phyloP scores from a whole-genome alignment of 2,113 vertebrate genomes.

The Zapus hudsonius region DNA sequence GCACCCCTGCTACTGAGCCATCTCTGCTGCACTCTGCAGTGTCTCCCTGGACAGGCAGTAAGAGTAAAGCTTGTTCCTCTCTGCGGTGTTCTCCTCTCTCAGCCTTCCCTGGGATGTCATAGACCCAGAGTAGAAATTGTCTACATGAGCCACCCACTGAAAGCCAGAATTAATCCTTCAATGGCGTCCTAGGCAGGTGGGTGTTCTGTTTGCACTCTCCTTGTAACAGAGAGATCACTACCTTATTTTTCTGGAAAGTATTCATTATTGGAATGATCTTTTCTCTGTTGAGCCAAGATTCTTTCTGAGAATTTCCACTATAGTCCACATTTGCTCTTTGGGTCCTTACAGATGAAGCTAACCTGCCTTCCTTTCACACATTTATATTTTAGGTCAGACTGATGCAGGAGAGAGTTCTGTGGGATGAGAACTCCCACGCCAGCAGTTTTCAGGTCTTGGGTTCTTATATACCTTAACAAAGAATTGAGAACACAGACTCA shows the following conservation, averaged over 20 bases:
- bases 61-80: neutral
- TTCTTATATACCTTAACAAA: too few species aligned
- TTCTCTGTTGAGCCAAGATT: neutral
- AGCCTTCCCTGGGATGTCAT: neutral
- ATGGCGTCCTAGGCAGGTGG: slow-evolving; percentile 43
- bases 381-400: neutral
- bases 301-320: neutral
- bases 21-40: neutral
- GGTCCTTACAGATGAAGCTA: neutral
- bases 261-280: slow-evolving; percentile 42
- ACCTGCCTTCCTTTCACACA: neutral
- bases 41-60: neutral
- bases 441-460: too few species aligned
- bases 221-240: slow-evolving; percentile 54
- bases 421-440: too few species aligned
- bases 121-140: neutral
- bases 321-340: neutral
- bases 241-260: slow-evolving; percentile 68
- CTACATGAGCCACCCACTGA: slow-evolving; percentile 53
- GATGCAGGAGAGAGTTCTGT: too few species aligned
- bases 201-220: slow-evolving; percentile 63
- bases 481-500: too few species aligned
- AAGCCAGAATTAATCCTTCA: neutral
- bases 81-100: neutral
- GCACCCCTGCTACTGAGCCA: neutral